Evolutionary conservation across 2,797 vertebrate genomes (phyloP).

Genomic region (Coregonus suidteri): DNA sequence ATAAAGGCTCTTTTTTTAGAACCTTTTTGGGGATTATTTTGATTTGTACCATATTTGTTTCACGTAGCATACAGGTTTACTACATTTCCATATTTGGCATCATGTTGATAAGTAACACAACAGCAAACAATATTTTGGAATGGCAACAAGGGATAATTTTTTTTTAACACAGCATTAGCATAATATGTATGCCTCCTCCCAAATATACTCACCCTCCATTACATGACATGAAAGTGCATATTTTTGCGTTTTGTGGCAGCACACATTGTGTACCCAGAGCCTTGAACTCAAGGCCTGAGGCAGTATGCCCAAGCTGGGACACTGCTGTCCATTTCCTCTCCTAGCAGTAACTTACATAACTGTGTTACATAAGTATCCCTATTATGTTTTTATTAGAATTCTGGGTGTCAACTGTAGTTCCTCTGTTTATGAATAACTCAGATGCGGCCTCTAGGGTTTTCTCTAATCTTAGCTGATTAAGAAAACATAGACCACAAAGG

Average conservation of each 20-base stretch:
- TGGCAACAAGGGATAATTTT: background rate
- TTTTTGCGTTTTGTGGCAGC: background rate
- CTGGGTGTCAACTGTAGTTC: conserved; percentile 65
- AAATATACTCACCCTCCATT: background rate
- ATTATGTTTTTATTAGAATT: conserved; percentile 64
- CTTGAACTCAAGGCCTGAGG: background rate
- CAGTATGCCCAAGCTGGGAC: conserved; percentile 29
- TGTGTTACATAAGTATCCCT: conserved; percentile 3
- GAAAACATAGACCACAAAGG: conserved; percentile 39
- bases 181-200: background rate
- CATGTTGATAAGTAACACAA: background rate
- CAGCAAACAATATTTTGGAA: background rate
- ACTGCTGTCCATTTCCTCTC: conserved; percentile 24
- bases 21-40: background rate
- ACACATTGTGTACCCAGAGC: conserved; percentile 4
- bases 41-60: background rate
- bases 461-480: conserved; percentile 64
- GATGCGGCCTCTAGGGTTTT: conserved; percentile 54
- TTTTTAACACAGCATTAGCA: background rate
- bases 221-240: background rate
- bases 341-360: conserved; percentile 49
- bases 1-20: background rate
- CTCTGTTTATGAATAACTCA: conserved; percentile 71
- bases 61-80: background rate
- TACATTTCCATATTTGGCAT: background rate